Evolutionary conservation across 2,888 invertebrate species (phyloP).

Genomic region (Patella pellucida): DNA sequence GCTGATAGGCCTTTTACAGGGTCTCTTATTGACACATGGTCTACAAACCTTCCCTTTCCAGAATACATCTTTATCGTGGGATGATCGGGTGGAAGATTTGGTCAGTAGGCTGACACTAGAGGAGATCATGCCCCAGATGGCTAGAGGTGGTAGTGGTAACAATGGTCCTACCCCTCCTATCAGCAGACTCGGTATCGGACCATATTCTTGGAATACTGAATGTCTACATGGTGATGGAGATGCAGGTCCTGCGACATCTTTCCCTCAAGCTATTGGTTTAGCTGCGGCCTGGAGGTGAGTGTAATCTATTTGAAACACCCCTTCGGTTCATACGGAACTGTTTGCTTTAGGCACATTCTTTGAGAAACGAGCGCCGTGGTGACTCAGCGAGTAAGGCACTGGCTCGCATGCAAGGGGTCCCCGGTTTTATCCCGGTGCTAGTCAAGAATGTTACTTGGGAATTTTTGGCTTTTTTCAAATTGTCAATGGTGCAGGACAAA

Average conservation of each 20-base stretch:
- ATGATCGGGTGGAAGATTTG: background rate
- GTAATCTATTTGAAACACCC: too few relatives aligned
- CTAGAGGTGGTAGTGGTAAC: background rate
- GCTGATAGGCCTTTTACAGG: too few relatives aligned
- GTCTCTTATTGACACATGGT: too few relatives aligned
- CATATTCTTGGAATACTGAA: background rate
- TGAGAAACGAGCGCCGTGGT: too few relatives aligned
- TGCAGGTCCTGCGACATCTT: background rate
- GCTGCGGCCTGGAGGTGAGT: background rate
- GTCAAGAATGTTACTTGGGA: too few relatives aligned
- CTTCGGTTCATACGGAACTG: too few relatives aligned
- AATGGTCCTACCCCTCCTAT: background rate
- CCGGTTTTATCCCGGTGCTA: too few relatives aligned
- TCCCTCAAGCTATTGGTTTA: background rate
- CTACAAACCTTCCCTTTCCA: background rate
- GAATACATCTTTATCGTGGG: constrained; percentile 1
- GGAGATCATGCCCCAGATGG: background rate
- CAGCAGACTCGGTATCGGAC: background rate
- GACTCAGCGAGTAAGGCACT: too few relatives aligned
- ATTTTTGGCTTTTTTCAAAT: too few relatives aligned
- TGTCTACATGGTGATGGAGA: background rate
- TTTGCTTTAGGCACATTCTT: too few relatives aligned
- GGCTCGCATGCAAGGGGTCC: too few relatives aligned
- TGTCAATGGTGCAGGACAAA: too few relatives aligned
- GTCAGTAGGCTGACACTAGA: background rate